A percentile compares a stretch with the other conserved stretches of the same genome.
Evolutionary conservation across 2,888 invertebrate species (phyloP).

Genomic region (Selenia dentaria): DNA sequence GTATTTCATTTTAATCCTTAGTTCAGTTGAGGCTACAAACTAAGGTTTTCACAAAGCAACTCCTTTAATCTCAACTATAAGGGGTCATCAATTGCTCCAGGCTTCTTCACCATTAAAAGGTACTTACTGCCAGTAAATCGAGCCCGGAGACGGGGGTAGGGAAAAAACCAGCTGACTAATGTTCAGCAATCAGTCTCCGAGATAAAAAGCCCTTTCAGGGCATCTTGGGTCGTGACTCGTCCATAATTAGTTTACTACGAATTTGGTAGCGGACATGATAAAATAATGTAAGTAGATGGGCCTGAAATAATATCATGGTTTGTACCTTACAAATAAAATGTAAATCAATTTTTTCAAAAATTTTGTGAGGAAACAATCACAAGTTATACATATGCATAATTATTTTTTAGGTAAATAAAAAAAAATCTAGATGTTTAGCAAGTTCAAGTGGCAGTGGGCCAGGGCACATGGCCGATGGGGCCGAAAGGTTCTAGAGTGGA

Average conservation of each 20-base stretch:
- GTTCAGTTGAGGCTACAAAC: too few species aligned
- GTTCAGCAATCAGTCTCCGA: slow-evolving; percentile 59
- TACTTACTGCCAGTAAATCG: slow-evolving; percentile 52
- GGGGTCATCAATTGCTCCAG: slow-evolving; percentile 49
- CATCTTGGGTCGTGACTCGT: slow-evolving; percentile 28
- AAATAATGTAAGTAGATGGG: slow-evolving; percentile 1
- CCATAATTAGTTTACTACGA: slow-evolving; percentile 35
- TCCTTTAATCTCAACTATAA: neutral
- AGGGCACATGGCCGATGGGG: too few species aligned
- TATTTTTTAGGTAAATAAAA: too few species aligned
- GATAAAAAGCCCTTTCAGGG: slow-evolving; percentile 51
- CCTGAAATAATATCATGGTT: neutral
- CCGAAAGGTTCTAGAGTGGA: too few species aligned
- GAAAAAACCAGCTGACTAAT: slow-evolving; percentile 67
- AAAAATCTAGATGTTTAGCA: too few species aligned
- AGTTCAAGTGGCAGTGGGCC: too few species aligned
- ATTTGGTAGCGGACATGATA: slow-evolving; percentile 16
- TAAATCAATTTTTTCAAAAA: too few species aligned
- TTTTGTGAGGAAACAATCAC: too few species aligned
- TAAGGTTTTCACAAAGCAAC: too few species aligned
- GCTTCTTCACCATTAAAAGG: slow-evolving; percentile 57
- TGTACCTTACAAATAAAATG: too few species aligned
- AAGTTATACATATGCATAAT: too few species aligned
- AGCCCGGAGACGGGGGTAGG: slow-evolving; percentile 25
- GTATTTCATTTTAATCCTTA: too few species aligned